Evolutionary conservation across 2,888 invertebrate genomes (phyloP).

Genomic region (Drosophila sordidula): DNA sequence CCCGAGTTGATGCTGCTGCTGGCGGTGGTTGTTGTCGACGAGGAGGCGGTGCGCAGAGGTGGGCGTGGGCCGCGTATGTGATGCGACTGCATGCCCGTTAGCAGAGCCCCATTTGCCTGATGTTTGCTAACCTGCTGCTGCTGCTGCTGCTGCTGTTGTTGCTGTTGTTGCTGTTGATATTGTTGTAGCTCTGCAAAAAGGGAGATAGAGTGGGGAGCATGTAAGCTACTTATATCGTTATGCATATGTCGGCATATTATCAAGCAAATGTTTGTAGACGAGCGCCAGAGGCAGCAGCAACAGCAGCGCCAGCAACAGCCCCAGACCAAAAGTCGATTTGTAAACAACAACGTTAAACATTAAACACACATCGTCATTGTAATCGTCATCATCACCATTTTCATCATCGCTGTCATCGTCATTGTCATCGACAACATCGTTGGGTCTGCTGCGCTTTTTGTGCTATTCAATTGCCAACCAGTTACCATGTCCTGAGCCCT

Average conservation of each 20-base stretch:
- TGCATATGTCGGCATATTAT: slow-evolving; percentile 76
- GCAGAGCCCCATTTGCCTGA: slow-evolving; percentile 83
- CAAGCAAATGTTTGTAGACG: slow-evolving; percentile 65
- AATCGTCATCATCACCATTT: slow-evolving; percentile 2
- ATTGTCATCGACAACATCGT: slow-evolving; percentile 39
- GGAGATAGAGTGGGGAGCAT: slow-evolving; percentile 7
- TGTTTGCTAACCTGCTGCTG: slow-evolving; percentile 82
- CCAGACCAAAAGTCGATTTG: slow-evolving; percentile 66
- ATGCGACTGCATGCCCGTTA: slow-evolving; percentile 79
- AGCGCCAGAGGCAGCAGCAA: slow-evolving; percentile 18
- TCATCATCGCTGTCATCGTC: slow-evolving; percentile 8
- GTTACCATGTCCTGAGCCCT: background rate
- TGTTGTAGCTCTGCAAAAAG: slow-evolving; percentile 73
- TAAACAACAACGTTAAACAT: slow-evolving; percentile 63
- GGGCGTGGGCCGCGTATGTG: slow-evolving; percentile 85
- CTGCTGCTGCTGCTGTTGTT: slow-evolving; percentile 65
- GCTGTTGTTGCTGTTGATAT: slow-evolving; percentile 72
- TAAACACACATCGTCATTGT: slow-evolving; percentile 56
- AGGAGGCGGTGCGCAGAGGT: slow-evolving; percentile 85
- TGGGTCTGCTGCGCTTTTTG: slow-evolving; percentile 63
- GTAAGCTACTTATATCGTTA: slow-evolving; percentile 71
- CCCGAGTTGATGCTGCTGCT: slow-evolving; percentile 46
- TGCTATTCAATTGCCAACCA: slow-evolving; percentile 49
- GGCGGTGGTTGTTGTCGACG: slow-evolving; percentile 59
- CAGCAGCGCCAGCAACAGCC: slow-evolving; percentile 10